Evolutionary conservation across 2,797 vertebrate genomes (phyloP).

Genomic region (Enteromius treurensis): DNA sequence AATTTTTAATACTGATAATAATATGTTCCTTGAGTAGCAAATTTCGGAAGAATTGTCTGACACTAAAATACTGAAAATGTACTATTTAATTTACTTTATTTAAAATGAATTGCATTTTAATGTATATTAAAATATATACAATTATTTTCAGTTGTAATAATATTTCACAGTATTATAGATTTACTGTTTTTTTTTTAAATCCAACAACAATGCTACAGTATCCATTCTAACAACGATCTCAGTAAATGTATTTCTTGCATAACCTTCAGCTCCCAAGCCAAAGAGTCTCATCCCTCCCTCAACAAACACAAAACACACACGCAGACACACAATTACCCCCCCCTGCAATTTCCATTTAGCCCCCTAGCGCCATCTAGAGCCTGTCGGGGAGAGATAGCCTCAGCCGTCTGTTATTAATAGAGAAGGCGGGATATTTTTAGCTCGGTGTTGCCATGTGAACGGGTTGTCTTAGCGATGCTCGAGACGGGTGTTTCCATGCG

Average conservation of each 20-base stretch:
- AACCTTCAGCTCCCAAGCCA: background rate
- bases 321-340: slow-evolving; percentile 24
- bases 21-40: no score
- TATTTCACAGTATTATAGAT: background rate
- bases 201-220: background rate
- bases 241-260: background rate
- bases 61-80: no score
- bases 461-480: slow-evolving; percentile 75
- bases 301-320: slow-evolving; percentile 26
- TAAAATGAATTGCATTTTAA: background rate
- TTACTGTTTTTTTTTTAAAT: no score
- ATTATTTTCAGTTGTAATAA: background rate
- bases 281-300: slow-evolving; percentile 26
- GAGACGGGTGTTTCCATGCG: slow-evolving; percentile 77
- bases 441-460: slow-evolving; percentile 84
- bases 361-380: slow-evolving; percentile 78
- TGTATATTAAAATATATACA: background rate
- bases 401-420: slow-evolving; percentile 77
- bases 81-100: background rate
- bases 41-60: no score
- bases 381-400: slow-evolving; percentile 20
- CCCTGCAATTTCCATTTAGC: slow-evolving; percentile 48
- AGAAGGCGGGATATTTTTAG: slow-evolving; percentile 80
- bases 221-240: no score
- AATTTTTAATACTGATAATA: no score